phyloP scores from a whole-genome alignment of 1,140 invertebrate genomes.

The Phenacoccus solenopsis region DNA sequence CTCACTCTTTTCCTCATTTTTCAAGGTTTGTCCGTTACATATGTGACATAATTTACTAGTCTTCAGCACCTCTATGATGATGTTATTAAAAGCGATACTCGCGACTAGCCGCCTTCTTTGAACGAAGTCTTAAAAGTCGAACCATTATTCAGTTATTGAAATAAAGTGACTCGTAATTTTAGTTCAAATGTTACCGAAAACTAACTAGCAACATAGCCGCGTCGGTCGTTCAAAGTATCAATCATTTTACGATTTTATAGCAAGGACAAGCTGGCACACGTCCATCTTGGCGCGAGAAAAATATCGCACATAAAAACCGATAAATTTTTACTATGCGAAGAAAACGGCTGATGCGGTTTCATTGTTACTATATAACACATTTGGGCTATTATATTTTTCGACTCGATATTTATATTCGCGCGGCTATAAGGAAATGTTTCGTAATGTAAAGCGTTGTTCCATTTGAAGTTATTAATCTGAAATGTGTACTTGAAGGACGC shows the following conservation, averaged over 20 bases:
- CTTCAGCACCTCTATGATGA: no score
- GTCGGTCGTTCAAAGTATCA: neutral
- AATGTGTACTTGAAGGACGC: no score
- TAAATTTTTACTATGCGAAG: neutral
- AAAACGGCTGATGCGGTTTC: neutral
- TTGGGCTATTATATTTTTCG: neutral
- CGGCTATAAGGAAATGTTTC: neutral
- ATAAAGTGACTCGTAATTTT: no score
- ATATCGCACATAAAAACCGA: neutral
- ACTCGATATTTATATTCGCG: neutral
- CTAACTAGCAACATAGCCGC: neutral
- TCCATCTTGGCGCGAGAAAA: constrained; percentile 1
- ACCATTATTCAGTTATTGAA: no score
- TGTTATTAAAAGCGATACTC: no score
- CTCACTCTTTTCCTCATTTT: no score
- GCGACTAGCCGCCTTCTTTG: no score
- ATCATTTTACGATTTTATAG: neutral
- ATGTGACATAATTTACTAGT: no score
- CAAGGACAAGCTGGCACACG: neutral
- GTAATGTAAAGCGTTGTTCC: neutral
- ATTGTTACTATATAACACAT: neutral
- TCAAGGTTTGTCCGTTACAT: no score
- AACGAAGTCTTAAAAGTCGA: no score
- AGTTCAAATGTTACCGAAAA: neutral
- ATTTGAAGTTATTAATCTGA: no score